phyloP scores from a whole-genome alignment of 1,140 invertebrate species.

The Spodoptera litura region DNA sequence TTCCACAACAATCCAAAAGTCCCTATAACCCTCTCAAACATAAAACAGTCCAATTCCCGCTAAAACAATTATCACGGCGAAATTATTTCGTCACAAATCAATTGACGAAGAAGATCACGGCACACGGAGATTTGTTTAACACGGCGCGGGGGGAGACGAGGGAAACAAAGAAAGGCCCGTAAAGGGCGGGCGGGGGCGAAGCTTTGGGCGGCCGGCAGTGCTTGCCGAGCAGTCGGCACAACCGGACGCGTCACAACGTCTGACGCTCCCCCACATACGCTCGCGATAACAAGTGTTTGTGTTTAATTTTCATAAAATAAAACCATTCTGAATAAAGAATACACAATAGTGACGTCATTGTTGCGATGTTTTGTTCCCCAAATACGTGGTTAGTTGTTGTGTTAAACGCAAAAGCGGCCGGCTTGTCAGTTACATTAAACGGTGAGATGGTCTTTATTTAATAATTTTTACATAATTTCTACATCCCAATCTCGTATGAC shows the following conservation, averaged over 20 bases:
- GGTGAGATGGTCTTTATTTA: constrained; percentile 56
- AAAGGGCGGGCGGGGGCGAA: constrained; percentile 76
- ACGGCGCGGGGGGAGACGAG: constrained; percentile 61
- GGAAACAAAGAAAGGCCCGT: constrained; percentile 81
- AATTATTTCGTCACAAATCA: constrained; percentile 62
- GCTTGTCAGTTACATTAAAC: constrained; percentile 50
- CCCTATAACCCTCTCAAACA: neutral
- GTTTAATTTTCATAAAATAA: constrained; percentile 42
- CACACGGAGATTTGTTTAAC: constrained; percentile 79
- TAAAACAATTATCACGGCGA: constrained; percentile 60
- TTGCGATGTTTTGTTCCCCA: constrained; percentile 69
- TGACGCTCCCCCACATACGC: constrained; percentile 32
- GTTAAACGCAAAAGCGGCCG: constrained; percentile 48
- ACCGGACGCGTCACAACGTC: constrained; percentile 49
- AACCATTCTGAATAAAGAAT: constrained; percentile 3
- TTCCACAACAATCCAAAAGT: neutral
- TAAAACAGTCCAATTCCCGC: constrained; percentile 28
- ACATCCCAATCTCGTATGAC: neutral
- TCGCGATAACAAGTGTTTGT: constrained; percentile 49
- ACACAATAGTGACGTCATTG: constrained; percentile 51
- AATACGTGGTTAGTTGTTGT: constrained; percentile 33
- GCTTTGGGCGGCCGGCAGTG: constrained; percentile 38
- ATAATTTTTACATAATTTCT: neutral
- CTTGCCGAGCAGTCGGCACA: constrained; percentile 45
- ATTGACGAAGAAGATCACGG: constrained; percentile 73